These are phyloP conservation scores for Emys orbicularis DNA, from an alignment of 2,797 vertebrate species.

Conservation along the genomic window DNA sequence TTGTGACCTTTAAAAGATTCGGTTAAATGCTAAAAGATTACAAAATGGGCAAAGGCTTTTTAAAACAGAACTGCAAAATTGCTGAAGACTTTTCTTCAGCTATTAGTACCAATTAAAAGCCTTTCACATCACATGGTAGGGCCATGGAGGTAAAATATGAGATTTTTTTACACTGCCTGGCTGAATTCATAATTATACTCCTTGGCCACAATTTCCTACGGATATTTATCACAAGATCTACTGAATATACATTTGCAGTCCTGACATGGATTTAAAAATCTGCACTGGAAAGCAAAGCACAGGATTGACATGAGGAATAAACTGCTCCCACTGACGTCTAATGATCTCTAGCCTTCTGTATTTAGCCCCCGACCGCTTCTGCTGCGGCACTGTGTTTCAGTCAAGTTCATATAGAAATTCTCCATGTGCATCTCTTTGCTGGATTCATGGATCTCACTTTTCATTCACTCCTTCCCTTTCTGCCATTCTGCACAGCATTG, in stretches of 20 bases:
- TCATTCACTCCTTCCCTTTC: not conserved
- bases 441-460: not conserved
- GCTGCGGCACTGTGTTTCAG: not conserved
- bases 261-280: not conserved
- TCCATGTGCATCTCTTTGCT: not conserved
- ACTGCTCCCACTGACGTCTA: not conserved
- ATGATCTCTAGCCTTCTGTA: not conserved
- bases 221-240: not conserved
- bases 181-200: not conserved
- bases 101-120: not conserved
- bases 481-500: not conserved
- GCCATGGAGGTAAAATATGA: rapidly evolving
- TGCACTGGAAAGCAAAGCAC: not conserved
- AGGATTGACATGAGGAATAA: not conserved
- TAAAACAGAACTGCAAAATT: not conserved
- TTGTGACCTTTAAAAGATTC: not conserved
- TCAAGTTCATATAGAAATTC: not conserved
- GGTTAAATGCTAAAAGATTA: not conserved
- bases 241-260: not conserved
- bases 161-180: not conserved
- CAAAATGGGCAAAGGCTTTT: not conserved
- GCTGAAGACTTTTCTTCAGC: not conserved
- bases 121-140: not conserved
- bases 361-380: not conserved
- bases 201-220: not conserved